Evolutionary conservation across 1,140 invertebrate genomes (phyloP), one percentile per base, ranked within the genome.

Genomic region (Drusus annulatus): DNA sequence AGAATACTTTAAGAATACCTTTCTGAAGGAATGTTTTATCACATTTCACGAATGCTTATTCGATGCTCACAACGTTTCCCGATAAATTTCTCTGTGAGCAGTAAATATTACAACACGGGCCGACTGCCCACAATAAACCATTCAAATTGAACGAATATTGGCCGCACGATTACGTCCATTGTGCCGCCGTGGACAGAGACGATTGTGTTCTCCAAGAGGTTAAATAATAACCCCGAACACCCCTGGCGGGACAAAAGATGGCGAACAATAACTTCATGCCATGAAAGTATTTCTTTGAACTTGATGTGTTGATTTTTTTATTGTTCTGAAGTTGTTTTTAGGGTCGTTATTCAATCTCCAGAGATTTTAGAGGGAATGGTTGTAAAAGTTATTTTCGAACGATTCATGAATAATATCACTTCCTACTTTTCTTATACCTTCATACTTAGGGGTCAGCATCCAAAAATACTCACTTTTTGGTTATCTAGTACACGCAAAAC

Each of bases 141-240:
- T 63, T 63, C 60, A 23, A 21, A 25, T 63, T 63, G 80, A 74
- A 69, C 76, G 78, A 81, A 81, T 81, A 81, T 81, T 81, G 76
- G 80, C 65, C 68, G 21, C 76, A 23, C 80, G 80, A 81, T 81
- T 81, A 81, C 80, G 25, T 25, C 65, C 60, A 81, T 81, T 81
- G 80, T 81, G 68, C 65, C 19, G 36, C 31, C 10, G 31, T 21
- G 54, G 51, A 17, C 25, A 63, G 45, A 52, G 75, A 77, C 68
- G 52, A 76, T 80, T 76, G 74, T 77, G 50, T 62, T 17, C 25
- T 31, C 51, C n/a, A 17, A 45, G 65, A 51, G 23, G 56, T 63
- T 21, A 63, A 23, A 21, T 21, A 28, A 63, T 63, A 63, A 63
- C 19, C 54, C 25, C 25, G 25, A 28, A 28, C 5, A 5, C 25